Conservation (phyloP, 2,888 invertebrate genomes). For the Minunthozetes semirufus region DNA sequence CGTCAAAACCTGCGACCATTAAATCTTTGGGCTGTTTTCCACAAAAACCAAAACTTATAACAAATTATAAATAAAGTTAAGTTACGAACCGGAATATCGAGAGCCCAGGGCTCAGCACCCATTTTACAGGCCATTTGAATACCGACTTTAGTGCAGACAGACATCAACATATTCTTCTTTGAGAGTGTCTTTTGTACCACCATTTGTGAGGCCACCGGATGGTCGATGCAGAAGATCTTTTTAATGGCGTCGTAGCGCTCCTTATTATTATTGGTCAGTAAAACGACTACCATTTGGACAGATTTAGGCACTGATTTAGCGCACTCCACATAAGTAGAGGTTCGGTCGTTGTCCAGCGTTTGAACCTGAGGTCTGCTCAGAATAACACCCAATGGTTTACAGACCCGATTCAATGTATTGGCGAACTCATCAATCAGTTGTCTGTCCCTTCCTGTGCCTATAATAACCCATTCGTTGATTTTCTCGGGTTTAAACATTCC, state of each 20-base stretch:
- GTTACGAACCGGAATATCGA: conserved; percentile 58
- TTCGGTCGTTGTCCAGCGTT: not conserved
- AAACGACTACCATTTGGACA: conserved; percentile 50
- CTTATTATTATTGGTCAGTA: conserved; percentile 61
- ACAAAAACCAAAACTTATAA: too few relatives aligned
- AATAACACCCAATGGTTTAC: not conserved
- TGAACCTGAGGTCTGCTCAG: not conserved
- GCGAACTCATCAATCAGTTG: conserved; percentile 46
- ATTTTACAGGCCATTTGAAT: conserved; percentile 90
- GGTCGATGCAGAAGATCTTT: conserved; percentile 73
- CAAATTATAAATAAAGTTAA: too few relatives aligned
- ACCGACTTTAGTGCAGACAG: conserved; percentile 82
- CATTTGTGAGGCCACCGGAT: conserved; percentile 57
- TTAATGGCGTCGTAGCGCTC: conserved; percentile 82
- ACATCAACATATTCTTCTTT: conserved; percentile 57
- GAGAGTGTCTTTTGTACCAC: conserved; percentile 55
- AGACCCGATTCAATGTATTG: conserved; percentile 43
- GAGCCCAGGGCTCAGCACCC: conserved; percentile 81
- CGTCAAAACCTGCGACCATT: conserved; percentile 68
- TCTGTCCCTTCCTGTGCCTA: conserved; percentile 44
- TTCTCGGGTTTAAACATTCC: conserved; percentile 42
- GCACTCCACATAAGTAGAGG: conserved; percentile 3
- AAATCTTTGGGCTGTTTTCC: conserved; percentile 47
- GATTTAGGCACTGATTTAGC: not conserved
- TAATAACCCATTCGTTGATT: conserved; percentile 47